Conservation (phyloP, 1,140 invertebrate genomes). For the Contarinia nasturtii region DNA sequence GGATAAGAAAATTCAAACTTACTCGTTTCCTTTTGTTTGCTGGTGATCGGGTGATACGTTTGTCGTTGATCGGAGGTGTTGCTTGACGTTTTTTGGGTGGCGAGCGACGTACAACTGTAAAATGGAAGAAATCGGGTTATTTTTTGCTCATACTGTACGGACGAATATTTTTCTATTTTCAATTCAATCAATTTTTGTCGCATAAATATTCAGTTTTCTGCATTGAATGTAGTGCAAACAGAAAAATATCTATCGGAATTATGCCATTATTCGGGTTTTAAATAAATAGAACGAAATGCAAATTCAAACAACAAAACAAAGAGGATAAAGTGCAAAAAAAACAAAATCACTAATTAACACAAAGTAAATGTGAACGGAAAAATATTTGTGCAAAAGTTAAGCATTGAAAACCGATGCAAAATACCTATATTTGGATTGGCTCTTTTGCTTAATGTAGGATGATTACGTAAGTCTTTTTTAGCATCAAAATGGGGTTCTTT, state of each 20-base stretch:
- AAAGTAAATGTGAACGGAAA: neutral
- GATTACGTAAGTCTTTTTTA: constrained; percentile 1
- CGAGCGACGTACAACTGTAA: neutral
- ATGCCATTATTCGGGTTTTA: too few species aligned
- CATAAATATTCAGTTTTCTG: too few species aligned
- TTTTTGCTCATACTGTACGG: too few species aligned
- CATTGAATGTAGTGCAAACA: too few species aligned
- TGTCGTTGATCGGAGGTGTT: neutral
- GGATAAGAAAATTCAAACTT: neutral
- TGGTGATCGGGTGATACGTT: neutral
- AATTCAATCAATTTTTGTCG: too few species aligned
- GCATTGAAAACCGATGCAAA: neutral
- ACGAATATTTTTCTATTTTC: too few species aligned
- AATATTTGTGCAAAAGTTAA: neutral
- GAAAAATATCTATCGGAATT: too few species aligned
- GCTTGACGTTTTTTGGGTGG: neutral
- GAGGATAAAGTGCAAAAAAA: too few species aligned
- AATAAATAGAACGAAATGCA: too few species aligned
- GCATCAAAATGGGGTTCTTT: neutral
- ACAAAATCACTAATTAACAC: neutral
- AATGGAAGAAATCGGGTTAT: neutral
- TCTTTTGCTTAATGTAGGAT: neutral
- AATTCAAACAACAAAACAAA: too few species aligned
- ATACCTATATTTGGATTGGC: neutral
- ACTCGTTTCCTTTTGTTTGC: neutral